phyloP scores from a whole-genome alignment of 1,140 invertebrate genomes.

The Drosophila saltans region DNA sequence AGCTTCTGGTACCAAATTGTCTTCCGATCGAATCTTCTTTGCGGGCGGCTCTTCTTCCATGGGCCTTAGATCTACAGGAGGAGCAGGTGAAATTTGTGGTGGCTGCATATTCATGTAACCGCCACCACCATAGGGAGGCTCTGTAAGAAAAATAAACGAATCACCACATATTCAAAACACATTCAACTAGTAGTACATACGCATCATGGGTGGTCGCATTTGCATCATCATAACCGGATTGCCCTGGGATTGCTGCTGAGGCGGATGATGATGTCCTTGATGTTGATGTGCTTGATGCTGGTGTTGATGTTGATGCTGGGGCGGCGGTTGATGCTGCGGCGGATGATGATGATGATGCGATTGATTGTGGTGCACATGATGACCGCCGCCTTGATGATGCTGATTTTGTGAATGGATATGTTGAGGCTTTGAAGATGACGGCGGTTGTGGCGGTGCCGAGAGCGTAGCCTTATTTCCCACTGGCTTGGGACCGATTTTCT shows the following conservation, averaged over 20 bases:
- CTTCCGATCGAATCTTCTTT: conserved; percentile 96
- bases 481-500: conserved; percentile 94
- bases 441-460: conserved; percentile 64
- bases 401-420: conserved; percentile 54
- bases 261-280: conserved; percentile 62
- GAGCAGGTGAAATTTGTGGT: conserved; percentile 83
- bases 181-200: conserved; percentile 74
- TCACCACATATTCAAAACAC: not conserved
- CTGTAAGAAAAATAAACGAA: conserved; percentile 31
- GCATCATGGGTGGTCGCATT: conserved; percentile 86
- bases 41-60: conserved; percentile 92
- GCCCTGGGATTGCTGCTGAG: conserved; percentile 56
- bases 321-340: conserved; percentile 39
- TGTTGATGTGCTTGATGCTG: conserved; percentile 39
- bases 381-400: conserved; percentile 59
- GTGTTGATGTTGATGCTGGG: conserved; percentile 57
- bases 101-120: conserved; percentile 81
- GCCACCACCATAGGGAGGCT: conserved; percentile 81
- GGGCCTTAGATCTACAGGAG: conserved; percentile 81
- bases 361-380: conserved; percentile 48
- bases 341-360: conserved; percentile 53
- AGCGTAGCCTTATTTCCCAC: conserved; percentile 83
- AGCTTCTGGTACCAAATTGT: conserved; percentile 94
- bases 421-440: conserved; percentile 48
- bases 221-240: conserved; percentile 88